Conservation (phyloP, 2,797 vertebrate genomes). For the Oreonectes daqikongensis region DNA sequence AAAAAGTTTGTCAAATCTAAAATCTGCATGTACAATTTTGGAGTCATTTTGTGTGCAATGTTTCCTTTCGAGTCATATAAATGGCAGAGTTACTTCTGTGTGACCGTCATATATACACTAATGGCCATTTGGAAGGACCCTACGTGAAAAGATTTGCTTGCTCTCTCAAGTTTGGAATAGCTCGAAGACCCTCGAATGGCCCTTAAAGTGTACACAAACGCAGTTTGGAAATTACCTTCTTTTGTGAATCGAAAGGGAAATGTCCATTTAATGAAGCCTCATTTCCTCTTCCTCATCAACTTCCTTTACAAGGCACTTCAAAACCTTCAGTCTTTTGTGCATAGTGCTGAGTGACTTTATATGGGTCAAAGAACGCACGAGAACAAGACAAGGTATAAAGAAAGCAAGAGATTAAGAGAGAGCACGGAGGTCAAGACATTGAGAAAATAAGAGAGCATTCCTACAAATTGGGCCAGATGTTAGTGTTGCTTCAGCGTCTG, state of each 20-base stretch:
- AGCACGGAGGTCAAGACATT: background rate
- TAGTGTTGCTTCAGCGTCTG: slow-evolving; percentile 38
- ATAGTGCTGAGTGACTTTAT: background rate
- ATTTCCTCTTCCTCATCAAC: slow-evolving; percentile 41
- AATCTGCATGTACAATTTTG: too few species aligned
- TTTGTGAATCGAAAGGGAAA: background rate
- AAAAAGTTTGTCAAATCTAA: too few species aligned
- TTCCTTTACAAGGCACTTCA: slow-evolving; percentile 35
- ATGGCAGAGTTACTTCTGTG: too few species aligned
- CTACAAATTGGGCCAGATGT: slow-evolving; percentile 47
- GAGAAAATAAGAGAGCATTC: slow-evolving; percentile 13
- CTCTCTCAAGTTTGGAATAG: too few species aligned
- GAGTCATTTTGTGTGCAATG: too few species aligned
- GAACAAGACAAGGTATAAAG: background rate
- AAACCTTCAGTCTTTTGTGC: slow-evolving; percentile 22
- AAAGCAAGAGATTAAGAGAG: background rate
- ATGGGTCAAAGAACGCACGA: background rate
- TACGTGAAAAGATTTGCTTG: too few species aligned
- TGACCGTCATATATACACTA: too few species aligned
- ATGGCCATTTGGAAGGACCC: too few species aligned
- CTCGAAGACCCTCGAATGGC: too few species aligned
- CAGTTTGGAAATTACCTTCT: background rate
- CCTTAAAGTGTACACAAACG: too few species aligned
- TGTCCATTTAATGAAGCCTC: slow-evolving; percentile 43
- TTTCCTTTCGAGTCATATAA: too few species aligned